Conservation (phyloP, 2,797 vertebrate species). For the Xiphorhynchus erythropygius region DNA sequence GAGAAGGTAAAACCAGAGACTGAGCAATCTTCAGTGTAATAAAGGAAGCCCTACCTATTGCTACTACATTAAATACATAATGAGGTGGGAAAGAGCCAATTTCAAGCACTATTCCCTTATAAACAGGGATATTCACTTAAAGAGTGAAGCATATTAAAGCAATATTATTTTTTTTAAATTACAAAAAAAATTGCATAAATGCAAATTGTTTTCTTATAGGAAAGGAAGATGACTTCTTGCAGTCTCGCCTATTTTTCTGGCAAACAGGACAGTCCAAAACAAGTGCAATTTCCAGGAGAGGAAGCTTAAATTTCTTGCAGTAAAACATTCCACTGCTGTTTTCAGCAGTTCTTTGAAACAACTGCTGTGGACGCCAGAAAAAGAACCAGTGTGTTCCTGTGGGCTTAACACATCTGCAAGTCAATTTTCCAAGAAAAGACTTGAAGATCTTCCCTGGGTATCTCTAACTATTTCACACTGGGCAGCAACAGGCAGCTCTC, state of each 20-base stretch:
- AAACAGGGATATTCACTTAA: background rate
- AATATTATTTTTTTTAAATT: background rate
- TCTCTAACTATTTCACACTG: background rate
- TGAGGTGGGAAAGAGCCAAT: background rate
- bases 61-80: background rate
- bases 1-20: background rate
- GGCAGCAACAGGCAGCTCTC: background rate
- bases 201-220: background rate
- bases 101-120: background rate
- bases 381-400: slow-evolving; percentile 15
- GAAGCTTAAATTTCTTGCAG: slow-evolving; percentile 59
- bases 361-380: background rate
- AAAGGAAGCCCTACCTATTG: background rate
- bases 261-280: slow-evolving; percentile 44
- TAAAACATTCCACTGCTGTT: slow-evolving; percentile 70
- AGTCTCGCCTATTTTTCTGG: slow-evolving; percentile 37
- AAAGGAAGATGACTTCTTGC: slow-evolving; percentile 32
- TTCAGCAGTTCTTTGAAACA: slow-evolving; percentile 69
- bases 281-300: slow-evolving; percentile 67
- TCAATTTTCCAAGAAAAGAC: slow-evolving; percentile 2
- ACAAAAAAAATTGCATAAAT: background rate
- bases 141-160: background rate
- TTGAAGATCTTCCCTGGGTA: background rate
- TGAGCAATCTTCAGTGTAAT: background rate
- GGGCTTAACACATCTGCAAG: slow-evolving; percentile 33